Base-by-base conservation (phyloP, 2,888 invertebrate species). In the Brenthis hecate region DNA sequence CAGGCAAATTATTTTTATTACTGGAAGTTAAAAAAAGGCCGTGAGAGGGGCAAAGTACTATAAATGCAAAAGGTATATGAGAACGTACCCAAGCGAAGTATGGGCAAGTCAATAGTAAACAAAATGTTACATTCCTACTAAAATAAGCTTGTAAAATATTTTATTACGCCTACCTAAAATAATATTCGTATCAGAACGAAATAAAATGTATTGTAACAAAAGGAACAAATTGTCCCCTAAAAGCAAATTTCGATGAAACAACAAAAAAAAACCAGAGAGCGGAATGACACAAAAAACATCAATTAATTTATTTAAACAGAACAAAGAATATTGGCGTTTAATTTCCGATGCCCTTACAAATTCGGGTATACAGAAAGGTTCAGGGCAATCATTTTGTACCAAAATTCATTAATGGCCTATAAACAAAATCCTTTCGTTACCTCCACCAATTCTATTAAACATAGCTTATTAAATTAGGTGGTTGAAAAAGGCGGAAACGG, bases 321-420 rank as follows among this genome's bases (percentile, higher is more conserved):
- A 73, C 67, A 73, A 74, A 76, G 72, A 73, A 72, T 73, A 76
- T 78, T 74, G 72, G 72, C 74, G 76, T 78, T 80, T 80, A 82
- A 84, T 81, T 81, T 79, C 77, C 77, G 78, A 80, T 81, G 78
- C 79, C 78, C 78, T 72, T 78, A 81, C 83, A 84, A 85, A 86
- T 86, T 85, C 79, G 80, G 78, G 81, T 81, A 80, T 81, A 78
- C 84, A 80, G 78, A 78, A 68, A 70, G 72, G 48, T 23, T 54
- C 6, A 14, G 62, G 51, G 73, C 74, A 76, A 81, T 80, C 78
- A 82, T 82, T 83, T 77, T 80, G 78, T 75, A 78, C 76, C 78
- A 74, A 86, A 19, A 85, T 85, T 85, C 85, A 85, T 87, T 87
- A 87, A 85, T 86, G 81, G 82, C 71, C 80, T 78, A 84, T 87